Evolutionary conservation across 2,797 vertebrate species (phyloP).

Genomic region (Arremon brunneinucha): DNA sequence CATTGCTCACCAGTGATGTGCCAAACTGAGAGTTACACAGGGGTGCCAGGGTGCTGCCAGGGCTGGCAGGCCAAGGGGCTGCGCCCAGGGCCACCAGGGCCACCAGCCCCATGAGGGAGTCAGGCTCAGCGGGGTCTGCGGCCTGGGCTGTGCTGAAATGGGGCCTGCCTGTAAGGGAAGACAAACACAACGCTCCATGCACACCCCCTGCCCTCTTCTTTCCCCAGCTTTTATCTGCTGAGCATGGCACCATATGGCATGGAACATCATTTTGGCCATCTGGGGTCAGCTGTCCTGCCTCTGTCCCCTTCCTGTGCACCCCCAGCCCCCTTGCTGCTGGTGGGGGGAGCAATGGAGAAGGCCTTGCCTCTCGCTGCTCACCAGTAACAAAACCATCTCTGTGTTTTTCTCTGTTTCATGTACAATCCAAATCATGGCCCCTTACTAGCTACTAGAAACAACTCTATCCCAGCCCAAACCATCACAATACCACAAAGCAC

Average conservation of each 20-base stretch:
- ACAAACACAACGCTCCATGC: background rate
- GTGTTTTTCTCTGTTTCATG: no score
- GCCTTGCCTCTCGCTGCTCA: background rate
- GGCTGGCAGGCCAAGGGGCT: background rate
- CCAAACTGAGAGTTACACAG: background rate
- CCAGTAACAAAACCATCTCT: background rate
- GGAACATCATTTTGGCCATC: background rate
- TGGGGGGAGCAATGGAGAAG: background rate
- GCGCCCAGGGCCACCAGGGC: background rate
- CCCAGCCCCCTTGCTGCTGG: accelerated
- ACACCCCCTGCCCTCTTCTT: accelerated
- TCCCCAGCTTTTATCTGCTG: background rate
- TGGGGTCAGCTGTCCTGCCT: background rate
- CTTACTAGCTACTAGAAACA: background rate
- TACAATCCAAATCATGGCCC: background rate
- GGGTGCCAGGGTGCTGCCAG: background rate
- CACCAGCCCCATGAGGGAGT: background rate
- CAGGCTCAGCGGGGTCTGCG: accelerated
- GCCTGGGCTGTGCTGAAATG: background rate
- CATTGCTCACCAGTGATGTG: accelerated
- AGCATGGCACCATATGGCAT: background rate
- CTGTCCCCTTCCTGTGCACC: background rate
- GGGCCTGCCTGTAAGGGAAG: accelerated
- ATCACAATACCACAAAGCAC: background rate
- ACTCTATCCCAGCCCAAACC: background rate